Percentiles rank a stretch among this genome's conserved stretches.
Conservation (phyloP, 2,888 invertebrate genomes). For the Acrobasis repandana region DNA sequence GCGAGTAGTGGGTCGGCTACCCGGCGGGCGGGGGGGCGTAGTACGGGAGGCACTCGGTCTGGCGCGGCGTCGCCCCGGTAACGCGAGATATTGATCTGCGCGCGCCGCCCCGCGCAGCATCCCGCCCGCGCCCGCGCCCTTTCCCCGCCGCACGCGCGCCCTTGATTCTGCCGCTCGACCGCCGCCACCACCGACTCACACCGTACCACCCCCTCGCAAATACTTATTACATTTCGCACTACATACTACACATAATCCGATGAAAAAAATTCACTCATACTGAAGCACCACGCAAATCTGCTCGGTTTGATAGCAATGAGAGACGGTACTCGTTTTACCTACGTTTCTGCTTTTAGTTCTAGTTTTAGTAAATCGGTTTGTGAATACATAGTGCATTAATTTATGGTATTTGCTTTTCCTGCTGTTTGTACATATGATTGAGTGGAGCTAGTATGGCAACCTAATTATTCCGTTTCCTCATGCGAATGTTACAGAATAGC, state of each 20-base stretch:
- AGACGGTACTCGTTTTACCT: not conserved
- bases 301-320: constrained; percentile 18
- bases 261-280: constrained; percentile 72
- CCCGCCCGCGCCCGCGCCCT: constrained; percentile 68
- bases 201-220: constrained; percentile 57
- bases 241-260: constrained; percentile 76
- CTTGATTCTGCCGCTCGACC: constrained; percentile 66
- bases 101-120: constrained; percentile 71
- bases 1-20: constrained; percentile 67
- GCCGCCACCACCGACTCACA: constrained; percentile 51
- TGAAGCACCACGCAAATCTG: constrained; percentile 43
- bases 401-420: constrained; percentile 1
- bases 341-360: constrained; percentile 2
- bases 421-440: constrained; percentile 4
- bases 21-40: constrained; percentile 60
- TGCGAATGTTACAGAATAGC: constrained; percentile 28
- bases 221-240: constrained; percentile 80
- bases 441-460: not conserved
- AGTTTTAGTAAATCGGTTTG: not conserved
- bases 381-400: not conserved
- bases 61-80: constrained; percentile 84
- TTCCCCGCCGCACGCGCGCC: constrained; percentile 48
- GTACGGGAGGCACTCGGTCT: constrained; percentile 85
- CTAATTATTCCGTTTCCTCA: constrained; percentile 26
- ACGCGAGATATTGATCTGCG: constrained; percentile 82